Conservation (phyloP, 2,888 invertebrate genomes). For the Pecten maximus region DNA sequence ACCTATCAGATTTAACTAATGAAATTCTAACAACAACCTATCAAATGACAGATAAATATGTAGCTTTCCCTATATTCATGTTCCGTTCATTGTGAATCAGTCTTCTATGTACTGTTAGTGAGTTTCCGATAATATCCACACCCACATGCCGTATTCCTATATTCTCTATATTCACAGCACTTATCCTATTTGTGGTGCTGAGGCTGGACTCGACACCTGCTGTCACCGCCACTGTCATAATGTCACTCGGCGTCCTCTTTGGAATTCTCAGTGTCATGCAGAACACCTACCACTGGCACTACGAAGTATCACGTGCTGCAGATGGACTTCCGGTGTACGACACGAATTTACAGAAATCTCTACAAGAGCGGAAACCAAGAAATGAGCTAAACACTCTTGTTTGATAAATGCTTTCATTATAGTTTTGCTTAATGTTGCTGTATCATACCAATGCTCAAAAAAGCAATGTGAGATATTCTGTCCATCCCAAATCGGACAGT, state of each 20-base stretch:
- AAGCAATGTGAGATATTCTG: background rate
- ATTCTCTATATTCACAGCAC: slow-evolving; percentile 85
- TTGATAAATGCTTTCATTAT: slow-evolving; percentile 48
- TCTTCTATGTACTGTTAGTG: too few species aligned
- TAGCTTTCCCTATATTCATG: too few species aligned
- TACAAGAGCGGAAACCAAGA: slow-evolving; percentile 43
- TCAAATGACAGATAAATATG: too few species aligned
- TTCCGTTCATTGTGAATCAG: too few species aligned
- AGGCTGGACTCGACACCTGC: slow-evolving; percentile 96
- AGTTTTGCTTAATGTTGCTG: background rate
- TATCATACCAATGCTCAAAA: background rate
- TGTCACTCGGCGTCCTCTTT: slow-evolving; percentile 95
- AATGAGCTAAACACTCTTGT: slow-evolving; percentile 72
- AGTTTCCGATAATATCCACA: background rate
- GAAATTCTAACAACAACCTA: too few species aligned
- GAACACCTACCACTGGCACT: slow-evolving; percentile 96
- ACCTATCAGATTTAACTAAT: too few species aligned
- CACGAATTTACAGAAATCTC: slow-evolving; percentile 38
- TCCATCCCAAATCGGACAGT: background rate
- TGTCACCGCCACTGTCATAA: slow-evolving; percentile 93
- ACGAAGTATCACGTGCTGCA: slow-evolving; percentile 79
- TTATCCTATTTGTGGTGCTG: slow-evolving; percentile 95
- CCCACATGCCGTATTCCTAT: background rate
- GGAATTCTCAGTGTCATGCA: slow-evolving; percentile 97
- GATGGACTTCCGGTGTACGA: slow-evolving; percentile 76